Base-by-base conservation (phyloP, 2,113 vertebrate genomes). In the Apus apus region DNA sequence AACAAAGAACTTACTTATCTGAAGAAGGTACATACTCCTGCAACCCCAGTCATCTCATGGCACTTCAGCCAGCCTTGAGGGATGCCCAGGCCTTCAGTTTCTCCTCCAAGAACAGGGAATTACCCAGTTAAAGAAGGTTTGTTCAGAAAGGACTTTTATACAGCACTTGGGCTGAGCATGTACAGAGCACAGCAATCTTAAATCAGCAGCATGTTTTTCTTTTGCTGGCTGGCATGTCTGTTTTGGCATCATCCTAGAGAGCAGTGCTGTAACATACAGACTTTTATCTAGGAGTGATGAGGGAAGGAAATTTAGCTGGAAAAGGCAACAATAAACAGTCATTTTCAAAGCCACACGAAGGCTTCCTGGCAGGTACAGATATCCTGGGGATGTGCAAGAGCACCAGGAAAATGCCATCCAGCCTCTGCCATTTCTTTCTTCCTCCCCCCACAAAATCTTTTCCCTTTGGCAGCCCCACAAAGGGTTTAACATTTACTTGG, bases 341-440 rank as follows among this genome's bases (percentile, higher is more conserved):
- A 88, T 38, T 76, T 89, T 95, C 89, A 91, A 94, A 90, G 89
- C 88, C 77, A 92, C 23, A 2, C 4, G 1, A 84, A 86, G 68
- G 83, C 32, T 53, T 92, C 67, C 76, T 87, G 89, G 90, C 92
- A 93, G 34, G 80, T 72, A 34, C 76, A 2, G 9, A 76, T 64
- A 64, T 90, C 95, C 94, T 74, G 86, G 86, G 83, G 89, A 87
- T 72, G 61, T 13, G 34, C 72, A 57, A 60, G 38, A 92, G 73
- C 73, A 88, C 78, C 89, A 81, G 91, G 91, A 94, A 94, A 93
- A 96, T 75, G 86, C 80, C 84, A 94, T 74, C 91, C 93, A 90
- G 73, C 43, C 86, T 91, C 91, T 64, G 73, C 70, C 68, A 36
- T 89, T 93, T 56, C 51, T 80, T 80, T 86, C 53, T 87, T 77